Conservation (phyloP, 2,888 invertebrate species). For the Parnassius mnemosyne region DNA sequence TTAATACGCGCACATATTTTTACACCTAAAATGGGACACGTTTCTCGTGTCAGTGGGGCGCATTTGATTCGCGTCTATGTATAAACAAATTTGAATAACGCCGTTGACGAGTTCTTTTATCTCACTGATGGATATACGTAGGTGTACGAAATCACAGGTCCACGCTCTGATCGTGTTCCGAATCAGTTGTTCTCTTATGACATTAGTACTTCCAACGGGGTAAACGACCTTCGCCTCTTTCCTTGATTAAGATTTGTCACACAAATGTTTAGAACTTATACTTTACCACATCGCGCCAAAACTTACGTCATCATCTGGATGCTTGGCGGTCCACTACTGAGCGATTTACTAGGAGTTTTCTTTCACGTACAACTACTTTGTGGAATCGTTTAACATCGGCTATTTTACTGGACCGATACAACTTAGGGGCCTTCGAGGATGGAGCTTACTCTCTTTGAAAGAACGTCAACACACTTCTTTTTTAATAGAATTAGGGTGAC, state of each 20-base stretch:
- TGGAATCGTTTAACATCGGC: too few relatives aligned
- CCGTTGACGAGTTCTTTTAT: constrained; percentile 32
- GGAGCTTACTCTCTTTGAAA: too few relatives aligned
- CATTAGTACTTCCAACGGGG: not conserved
- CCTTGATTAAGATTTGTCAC: not conserved
- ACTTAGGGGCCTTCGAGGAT: too few relatives aligned
- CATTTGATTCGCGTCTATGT: constrained; percentile 48
- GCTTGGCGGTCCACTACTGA: too few relatives aligned
- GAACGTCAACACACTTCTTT: too few relatives aligned
- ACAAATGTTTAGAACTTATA: too few relatives aligned
- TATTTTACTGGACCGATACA: too few relatives aligned
- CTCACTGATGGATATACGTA: constrained; percentile 22
- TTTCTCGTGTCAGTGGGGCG: constrained; percentile 45
- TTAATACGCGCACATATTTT: constrained; percentile 36
- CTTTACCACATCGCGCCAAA: too few relatives aligned
- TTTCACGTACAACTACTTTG: too few relatives aligned
- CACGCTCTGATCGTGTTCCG: not conserved
- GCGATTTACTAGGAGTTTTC: too few relatives aligned
- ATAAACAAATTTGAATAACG: constrained; percentile 26
- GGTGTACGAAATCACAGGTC: constrained; percentile 1
- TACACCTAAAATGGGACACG: constrained; percentile 44
- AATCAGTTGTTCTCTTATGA: constrained; percentile 7
- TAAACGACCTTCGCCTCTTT: constrained; percentile 1
- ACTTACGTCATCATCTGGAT: too few relatives aligned
- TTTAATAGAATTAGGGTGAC: too few relatives aligned